Percentiles rank a stretch among this genome's conserved stretches.
phyloP scores from a whole-genome alignment of 2,113 vertebrate species.

The Alethe castanea region DNA sequence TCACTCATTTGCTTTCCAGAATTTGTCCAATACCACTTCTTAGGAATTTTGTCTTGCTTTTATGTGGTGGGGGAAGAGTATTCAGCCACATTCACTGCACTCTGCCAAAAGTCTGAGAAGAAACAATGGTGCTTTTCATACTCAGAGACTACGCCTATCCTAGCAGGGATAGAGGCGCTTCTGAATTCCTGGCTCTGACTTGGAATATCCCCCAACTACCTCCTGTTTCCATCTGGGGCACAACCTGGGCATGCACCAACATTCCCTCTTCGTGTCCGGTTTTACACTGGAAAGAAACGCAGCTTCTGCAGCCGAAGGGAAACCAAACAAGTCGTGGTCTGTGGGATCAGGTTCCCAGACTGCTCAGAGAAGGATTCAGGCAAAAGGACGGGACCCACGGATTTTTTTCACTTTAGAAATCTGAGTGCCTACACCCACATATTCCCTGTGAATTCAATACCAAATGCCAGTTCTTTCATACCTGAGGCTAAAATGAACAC shows the following conservation, averaged over 20 bases:
- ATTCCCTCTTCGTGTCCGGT: not conserved
- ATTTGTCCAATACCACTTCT: constrained; percentile 35
- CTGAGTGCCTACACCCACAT: not conserved
- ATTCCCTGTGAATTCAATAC: not conserved
- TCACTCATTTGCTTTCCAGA: not conserved
- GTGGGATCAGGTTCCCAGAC: not conserved
- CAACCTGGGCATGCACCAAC: not conserved
- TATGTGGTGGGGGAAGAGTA: not conserved
- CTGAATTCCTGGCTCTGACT: not conserved
- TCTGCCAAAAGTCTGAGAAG: constrained; percentile 24
- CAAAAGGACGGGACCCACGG: not conserved
- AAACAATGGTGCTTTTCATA: constrained; percentile 48
- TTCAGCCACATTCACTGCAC: not conserved
- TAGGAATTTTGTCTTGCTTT: constrained; percentile 41
- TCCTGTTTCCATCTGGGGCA: not conserved
- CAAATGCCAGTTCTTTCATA: not conserved
- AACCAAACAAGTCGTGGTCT: not conserved
- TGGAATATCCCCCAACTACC: not conserved
- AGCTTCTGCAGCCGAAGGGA: not conserved
- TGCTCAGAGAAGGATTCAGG: not conserved
- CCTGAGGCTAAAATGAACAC: not conserved
- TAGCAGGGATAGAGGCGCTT: not conserved
- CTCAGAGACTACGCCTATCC: not conserved
- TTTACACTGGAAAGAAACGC: not conserved
- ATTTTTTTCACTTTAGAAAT: not conserved